Evolutionary conservation across 1,140 invertebrate genomes (phyloP).

Genomic region (Cataglyphis hispanica): DNA sequence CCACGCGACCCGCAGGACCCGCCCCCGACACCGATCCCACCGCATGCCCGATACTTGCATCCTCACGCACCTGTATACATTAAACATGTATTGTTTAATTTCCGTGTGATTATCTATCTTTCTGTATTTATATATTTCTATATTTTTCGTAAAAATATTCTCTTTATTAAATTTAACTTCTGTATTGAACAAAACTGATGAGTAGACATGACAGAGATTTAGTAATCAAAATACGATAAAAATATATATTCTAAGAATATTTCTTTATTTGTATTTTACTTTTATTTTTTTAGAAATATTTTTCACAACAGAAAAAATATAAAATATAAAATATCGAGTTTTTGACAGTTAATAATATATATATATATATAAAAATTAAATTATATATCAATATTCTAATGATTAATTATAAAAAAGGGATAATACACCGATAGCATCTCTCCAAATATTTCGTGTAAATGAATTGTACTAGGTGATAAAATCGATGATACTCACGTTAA

Average conservation of each 20-base stretch:
- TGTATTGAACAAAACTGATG: not conserved
- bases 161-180: not conserved
- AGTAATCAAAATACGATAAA: not conserved
- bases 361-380: not conserved
- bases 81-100: constrained; percentile 10
- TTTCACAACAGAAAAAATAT: not conserved
- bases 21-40: constrained; percentile 93
- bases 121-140: not conserved
- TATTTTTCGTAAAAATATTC: not conserved
- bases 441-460: constrained; percentile 32
- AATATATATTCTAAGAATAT: not conserved
- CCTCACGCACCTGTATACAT: constrained; percentile 90
- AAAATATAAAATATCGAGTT: not conserved
- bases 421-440: not conserved
- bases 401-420: constrained; percentile 17
- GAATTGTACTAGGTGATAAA: constrained; percentile 26
- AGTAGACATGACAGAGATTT: not conserved
- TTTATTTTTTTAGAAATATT: not conserved
- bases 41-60: constrained; percentile 91
- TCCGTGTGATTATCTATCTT: not conserved
- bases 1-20: constrained; percentile 92
- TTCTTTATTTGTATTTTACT: too few species aligned
- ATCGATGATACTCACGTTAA: constrained; percentile 89
- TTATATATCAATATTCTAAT: constrained; percentile 16
- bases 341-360: not conserved